Evolutionary conservation across 2,888 invertebrate species (phyloP), one percentile per base, ranked within the genome.

Genomic region (Melangyna quadrimaculata): DNA sequence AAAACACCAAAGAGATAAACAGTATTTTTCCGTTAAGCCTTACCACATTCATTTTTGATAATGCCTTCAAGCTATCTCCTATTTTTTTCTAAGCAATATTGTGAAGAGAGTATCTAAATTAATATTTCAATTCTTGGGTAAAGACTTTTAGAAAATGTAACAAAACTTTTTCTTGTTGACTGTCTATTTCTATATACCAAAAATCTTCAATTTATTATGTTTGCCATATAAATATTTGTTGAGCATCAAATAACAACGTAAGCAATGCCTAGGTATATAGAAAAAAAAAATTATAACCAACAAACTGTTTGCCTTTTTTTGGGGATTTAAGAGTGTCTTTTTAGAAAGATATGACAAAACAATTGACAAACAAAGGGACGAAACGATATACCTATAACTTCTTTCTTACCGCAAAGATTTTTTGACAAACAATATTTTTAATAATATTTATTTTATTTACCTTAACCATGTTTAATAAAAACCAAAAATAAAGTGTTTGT

Each of bases 151-250:
- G 19, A 32, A n/a, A n/a, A 45, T 4, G 12, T 63, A 43, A 43
- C 10, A 29, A 43, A 63, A 29, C 63, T 65, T 45, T 65, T 45
- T 65, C 22, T 45, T 45, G 65, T 65, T 65, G 45, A 65, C 65
- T 32, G 4, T 65, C 29, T 40, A 35, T n/a, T n/a, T n/a, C n/a
- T n/a, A n/a, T n/a, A n/a, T 57, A 43, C 24, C 19, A 22, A 22
- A 55, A 71, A 71, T 63, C 73, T 40, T 35, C 65, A 73, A 82
- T 73, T 82, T 69, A 82, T 82, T 82, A 73, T 55, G 78, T 82
- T 82, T 78, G 43, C 53, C 53, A 55, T 32, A 55, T 53, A 78
- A 82, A 82, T 82, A 82, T 82, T 78, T 78, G 45, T 55, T 48
- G 24, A 53, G 61, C 55, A 24, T 51, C 78, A 67, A 72, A 82